Conservation (phyloP, 2,888 invertebrate genomes). For the Tetranychus truncatus region DNA sequence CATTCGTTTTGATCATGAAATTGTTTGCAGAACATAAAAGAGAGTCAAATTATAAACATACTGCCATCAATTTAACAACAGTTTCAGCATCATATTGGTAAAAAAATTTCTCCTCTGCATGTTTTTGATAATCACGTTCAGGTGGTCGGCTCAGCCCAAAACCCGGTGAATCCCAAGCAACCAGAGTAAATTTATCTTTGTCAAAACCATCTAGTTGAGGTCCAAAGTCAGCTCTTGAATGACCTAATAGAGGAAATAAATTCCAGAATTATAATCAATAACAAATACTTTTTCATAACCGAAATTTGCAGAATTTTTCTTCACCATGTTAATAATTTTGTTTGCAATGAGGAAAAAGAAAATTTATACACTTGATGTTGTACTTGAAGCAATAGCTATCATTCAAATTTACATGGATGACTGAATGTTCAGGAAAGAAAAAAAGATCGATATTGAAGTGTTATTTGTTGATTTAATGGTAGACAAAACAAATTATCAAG, state of each 20-base stretch:
- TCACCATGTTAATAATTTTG: neutral
- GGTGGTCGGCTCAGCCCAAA: constrained; percentile 34
- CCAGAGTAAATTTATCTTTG: constrained; percentile 32
- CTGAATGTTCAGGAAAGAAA: too few species aligned
- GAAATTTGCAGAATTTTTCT: neutral
- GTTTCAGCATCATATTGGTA: constrained; percentile 32
- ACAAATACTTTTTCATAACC: neutral
- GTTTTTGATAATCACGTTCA: constrained; percentile 30
- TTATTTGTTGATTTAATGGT: too few species aligned
- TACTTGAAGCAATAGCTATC: too few species aligned
- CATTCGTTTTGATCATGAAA: too few species aligned
- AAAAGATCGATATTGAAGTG: too few species aligned
- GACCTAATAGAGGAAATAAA: constrained; percentile 36
- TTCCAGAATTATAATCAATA: neutral
- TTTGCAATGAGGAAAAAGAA: neutral
- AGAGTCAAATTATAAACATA: neutral
- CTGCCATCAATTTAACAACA: constrained; percentile 30
- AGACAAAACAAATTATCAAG: too few species aligned
- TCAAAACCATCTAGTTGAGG: constrained; percentile 42
- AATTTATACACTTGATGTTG: neutral
- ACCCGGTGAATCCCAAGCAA: constrained; percentile 34
- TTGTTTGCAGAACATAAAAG: too few species aligned
- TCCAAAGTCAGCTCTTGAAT: constrained; percentile 61
- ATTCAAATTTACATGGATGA: too few species aligned
- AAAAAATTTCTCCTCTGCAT: constrained; percentile 27